Percentiles rank a stretch among this genome's conserved stretches.
Conservation (phyloP, 1,140 invertebrate species). For the Ips nitidus region DNA sequence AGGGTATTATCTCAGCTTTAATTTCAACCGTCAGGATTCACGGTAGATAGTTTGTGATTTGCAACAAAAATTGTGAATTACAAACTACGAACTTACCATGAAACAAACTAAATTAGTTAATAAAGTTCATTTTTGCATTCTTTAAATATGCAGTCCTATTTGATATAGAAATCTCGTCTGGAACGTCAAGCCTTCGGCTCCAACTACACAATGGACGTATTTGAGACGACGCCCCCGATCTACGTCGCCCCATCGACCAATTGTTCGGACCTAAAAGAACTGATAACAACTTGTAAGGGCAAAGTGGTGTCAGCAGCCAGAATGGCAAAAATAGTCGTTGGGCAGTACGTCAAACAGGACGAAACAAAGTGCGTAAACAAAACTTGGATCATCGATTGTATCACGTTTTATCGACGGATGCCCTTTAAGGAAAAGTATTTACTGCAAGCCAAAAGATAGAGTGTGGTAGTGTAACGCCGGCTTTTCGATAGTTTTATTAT, state of each 20-base stretch:
- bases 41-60: too few relatives aligned
- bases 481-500: too few relatives aligned
- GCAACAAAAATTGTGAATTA: too few relatives aligned
- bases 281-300: constrained; percentile 55
- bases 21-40: too few relatives aligned
- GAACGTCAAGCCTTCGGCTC: constrained; percentile 57
- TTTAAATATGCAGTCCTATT: too few relatives aligned
- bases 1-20: too few relatives aligned
- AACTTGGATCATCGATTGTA: constrained; percentile 56
- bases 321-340: constrained; percentile 55
- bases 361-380: constrained; percentile 51
- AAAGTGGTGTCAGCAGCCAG: constrained; percentile 48
- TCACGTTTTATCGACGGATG: constrained; percentile 42
- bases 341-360: constrained; percentile 46
- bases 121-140: too few relatives aligned
- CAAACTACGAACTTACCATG: too few relatives aligned
- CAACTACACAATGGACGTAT: constrained; percentile 55
- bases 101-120: too few relatives aligned
- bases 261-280: constrained; percentile 53
- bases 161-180: constrained; percentile 53
- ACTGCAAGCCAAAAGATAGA: background rate
- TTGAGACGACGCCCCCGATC: constrained; percentile 53
- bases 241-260: constrained; percentile 51
- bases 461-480: too few relatives aligned
- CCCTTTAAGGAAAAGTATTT: constrained; percentile 39